Base-by-base conservation (phyloP, 2,113 vertebrate species). In the Eudyptes chrysolophus region DNA sequence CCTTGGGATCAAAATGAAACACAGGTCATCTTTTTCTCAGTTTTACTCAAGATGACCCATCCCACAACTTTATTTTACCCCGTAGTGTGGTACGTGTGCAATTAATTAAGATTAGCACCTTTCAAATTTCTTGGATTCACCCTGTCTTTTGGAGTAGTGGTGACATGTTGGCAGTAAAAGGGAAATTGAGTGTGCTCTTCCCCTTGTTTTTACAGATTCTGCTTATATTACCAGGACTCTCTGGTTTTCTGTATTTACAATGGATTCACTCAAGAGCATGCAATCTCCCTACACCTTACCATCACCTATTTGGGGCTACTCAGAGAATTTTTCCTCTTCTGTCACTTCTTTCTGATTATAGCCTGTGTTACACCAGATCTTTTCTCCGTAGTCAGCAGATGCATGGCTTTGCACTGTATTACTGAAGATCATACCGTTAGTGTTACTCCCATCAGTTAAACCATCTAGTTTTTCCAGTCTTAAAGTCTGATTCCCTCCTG, bases 41-140 rank as follows among this genome's bases (percentile, higher is more conserved):
- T 55, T n/a, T 62, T 32, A 10, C 9, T 49, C 5, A n/a, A 16
- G 9, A 17, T 55, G 32, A 38, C 16, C 13, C 8, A 34, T 13
- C 19, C 32, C 6, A 20, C 16, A 34, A 5, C 9, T 20, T 34
- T 29, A 16, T 72, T 66, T 72, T 38, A 46, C 30, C 2, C 2
- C 9, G 26, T 44, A 1, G 0, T 9, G 0, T 44, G 9, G 1
- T 19, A 1, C 0, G 0, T 5, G 7, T 26, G 24, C 3, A 1
- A 16, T 55, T 36, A 2, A 20, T 44, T 52, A 3, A 11, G 1
- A 11, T 38, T 10, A 38, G 1, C 34, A 14, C 16, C 19, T 6
- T 8, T 68, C 0, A 10, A 1, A 27, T 27, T n/a, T 57, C 20
- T 29, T 25, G 6, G 3, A 5, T 48, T 49, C 3, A 3, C 10